A percentile compares a stretch with the other conserved stretches of the same genome.
phyloP scores from a whole-genome alignment of 2,113 vertebrate species.

The Lagopus muta region DNA sequence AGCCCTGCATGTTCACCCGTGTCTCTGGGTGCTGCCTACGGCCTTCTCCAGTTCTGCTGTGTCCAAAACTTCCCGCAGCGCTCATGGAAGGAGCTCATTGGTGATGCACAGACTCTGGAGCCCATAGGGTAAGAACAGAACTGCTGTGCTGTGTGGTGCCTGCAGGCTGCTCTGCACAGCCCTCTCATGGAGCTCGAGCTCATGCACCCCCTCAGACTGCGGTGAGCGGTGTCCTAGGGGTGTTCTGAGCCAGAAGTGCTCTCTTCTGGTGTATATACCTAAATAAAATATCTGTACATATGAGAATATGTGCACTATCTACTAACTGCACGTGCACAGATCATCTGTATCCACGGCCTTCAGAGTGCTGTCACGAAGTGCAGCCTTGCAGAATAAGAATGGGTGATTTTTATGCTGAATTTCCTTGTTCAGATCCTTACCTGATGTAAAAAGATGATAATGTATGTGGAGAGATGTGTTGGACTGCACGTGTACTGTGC shows the following conservation, averaged over 20 bases:
- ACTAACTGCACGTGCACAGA: background rate
- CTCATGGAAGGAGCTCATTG: background rate
- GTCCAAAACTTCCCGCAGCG: background rate
- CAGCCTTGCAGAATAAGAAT: background rate
- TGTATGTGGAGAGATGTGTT: background rate
- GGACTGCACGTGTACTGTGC: background rate
- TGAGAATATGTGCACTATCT: background rate
- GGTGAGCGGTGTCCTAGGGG: background rate
- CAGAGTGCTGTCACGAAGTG: accelerated
- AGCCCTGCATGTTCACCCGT: accelerated
- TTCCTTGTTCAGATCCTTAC: background rate
- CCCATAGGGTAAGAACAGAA: accelerated
- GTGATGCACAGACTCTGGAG: background rate
- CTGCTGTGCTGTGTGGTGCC: background rate
- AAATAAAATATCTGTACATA: background rate
- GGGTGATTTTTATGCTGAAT: background rate
- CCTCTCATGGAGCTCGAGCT: background rate
- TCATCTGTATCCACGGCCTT: accelerated
- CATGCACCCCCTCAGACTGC: background rate
- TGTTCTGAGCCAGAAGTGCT: background rate
- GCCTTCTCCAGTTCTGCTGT: background rate
- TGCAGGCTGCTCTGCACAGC: background rate
- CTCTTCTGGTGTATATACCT: background rate
- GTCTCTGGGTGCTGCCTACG: background rate
- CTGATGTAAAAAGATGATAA: background rate